phyloP scores from a whole-genome alignment of 2,113 vertebrate species.

The Nyctibius bracteatus region DNA sequence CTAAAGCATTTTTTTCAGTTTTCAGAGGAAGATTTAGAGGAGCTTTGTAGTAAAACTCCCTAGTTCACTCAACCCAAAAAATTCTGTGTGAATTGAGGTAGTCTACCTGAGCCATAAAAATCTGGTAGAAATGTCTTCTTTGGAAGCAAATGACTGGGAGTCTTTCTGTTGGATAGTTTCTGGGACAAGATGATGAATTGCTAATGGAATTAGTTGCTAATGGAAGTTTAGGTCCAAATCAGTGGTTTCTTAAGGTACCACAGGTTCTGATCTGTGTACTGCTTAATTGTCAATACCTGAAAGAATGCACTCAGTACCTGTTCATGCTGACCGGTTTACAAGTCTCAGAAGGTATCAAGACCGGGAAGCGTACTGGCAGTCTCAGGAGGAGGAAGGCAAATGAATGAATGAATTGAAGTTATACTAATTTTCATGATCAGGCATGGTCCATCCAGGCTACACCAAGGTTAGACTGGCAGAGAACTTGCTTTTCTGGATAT shows the following conservation, averaged over 20 bases:
- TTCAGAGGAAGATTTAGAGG: neutral
- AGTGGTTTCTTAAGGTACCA: neutral
- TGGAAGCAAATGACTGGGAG: neutral
- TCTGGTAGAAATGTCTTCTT: neutral
- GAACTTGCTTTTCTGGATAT: neutral
- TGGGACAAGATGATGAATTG: neutral
- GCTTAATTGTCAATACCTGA: neutral
- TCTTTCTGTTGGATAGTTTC: neutral
- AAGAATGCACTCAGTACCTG: neutral
- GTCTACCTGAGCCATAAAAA: neutral
- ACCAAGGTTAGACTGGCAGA: neutral
- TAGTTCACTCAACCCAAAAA: neutral
- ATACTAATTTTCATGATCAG: neutral
- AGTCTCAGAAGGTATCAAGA: neutral
- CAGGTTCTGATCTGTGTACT: neutral
- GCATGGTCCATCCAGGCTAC: neutral
- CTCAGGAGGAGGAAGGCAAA: neutral
- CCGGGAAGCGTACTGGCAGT: neutral
- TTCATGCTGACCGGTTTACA: neutral
- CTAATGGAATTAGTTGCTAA: neutral
- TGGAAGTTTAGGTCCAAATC: neutral
- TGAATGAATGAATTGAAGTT: neutral
- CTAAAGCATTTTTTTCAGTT: neutral
- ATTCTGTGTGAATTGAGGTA: neutral
- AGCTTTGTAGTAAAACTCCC: neutral